phyloP scores from a whole-genome alignment of 1,140 invertebrate species.

The Littorina saxatilis region DNA sequence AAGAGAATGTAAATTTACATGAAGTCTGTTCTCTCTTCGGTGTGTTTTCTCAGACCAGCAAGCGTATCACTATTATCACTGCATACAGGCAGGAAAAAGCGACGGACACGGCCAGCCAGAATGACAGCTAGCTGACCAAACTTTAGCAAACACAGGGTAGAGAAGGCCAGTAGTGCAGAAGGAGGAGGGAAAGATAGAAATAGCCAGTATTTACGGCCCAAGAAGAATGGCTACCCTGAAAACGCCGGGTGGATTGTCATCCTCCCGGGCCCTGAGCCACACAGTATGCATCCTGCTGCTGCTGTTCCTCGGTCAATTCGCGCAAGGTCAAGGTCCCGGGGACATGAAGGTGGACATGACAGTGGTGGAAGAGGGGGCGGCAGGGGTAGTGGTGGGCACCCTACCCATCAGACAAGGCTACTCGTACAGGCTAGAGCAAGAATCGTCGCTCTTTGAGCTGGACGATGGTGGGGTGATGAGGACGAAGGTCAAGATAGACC shows the following conservation, averaged over 20 bases:
- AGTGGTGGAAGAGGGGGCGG: constrained; percentile 44
- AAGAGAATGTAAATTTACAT: background rate
- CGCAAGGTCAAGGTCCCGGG: constrained; percentile 56
- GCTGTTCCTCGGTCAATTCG: constrained; percentile 52
- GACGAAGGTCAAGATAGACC: constrained; percentile 53
- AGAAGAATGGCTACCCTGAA: constrained; percentile 12
- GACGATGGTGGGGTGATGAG: constrained; percentile 47
- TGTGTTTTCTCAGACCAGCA: background rate
- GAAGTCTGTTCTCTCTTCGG: background rate
- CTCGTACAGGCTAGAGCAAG: constrained; percentile 50
- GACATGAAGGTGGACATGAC: constrained; percentile 35
- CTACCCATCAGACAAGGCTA: constrained; percentile 39
- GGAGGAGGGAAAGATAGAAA: background rate
- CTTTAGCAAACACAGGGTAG: too few species aligned
- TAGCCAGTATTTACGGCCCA: background rate
- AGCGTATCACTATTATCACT: background rate
- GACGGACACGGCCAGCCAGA: too few species aligned
- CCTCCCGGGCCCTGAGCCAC: constrained; percentile 36
- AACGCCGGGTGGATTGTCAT: background rate
- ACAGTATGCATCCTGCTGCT: constrained; percentile 47
- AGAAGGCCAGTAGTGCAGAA: too few species aligned
- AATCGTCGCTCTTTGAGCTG: constrained; percentile 50
- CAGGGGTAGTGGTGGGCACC: constrained; percentile 45
- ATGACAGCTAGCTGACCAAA: background rate
- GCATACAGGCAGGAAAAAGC: too few species aligned